Base-by-base conservation (phyloP, 2,888 invertebrate genomes). In the Leptothorax acervorum region DNA sequence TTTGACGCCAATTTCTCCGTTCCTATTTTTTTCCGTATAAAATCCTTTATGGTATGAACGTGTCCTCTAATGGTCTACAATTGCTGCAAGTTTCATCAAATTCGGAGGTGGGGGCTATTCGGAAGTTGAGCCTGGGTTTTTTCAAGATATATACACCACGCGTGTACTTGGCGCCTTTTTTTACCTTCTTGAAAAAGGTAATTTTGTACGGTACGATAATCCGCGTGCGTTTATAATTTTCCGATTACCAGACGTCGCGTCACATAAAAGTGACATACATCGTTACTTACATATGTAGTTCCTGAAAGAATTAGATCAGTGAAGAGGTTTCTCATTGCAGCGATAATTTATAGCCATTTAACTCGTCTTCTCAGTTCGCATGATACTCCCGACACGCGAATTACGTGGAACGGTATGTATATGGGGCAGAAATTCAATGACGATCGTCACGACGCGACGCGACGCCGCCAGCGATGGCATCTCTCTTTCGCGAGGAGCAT, bases 261-360 rank as follows among this genome's bases (percentile, higher is more conserved):
- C 73, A 60, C 23, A 60, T 62, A 65, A 73, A 57, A 57, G 73
- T 73, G 74, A 70, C 66, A 82, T 57, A 73, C 81, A 51, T 84
- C 82, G 42, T 66, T 73, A 55, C 51, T 71, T 35, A 35, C 35
- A 23, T 23, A 71, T 65, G 31, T 76, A 60, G 62, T 84, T 84
- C 79, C 83, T 79, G 86, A 86, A 88, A 85, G 83, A 63, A 23
- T 23, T 23, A 76, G 86, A 78, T 71, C 68, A 55, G 35, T 28
- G n/a, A 55, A 39, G 60, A 55, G 68, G 62, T 62, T 68, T 79
- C 76, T 84, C 35, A 76, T 84, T 66, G 55, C 76, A 65, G 63
- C 85, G 85, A 88, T 88, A 90, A 87, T 90, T 89, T 90, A 89
- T 88, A 81, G 90, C 84, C 88, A 60, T 88, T 89, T 90, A 88